Conservation (phyloP, 2,797 vertebrate genomes). For the Peromyscus melanophrys region DNA sequence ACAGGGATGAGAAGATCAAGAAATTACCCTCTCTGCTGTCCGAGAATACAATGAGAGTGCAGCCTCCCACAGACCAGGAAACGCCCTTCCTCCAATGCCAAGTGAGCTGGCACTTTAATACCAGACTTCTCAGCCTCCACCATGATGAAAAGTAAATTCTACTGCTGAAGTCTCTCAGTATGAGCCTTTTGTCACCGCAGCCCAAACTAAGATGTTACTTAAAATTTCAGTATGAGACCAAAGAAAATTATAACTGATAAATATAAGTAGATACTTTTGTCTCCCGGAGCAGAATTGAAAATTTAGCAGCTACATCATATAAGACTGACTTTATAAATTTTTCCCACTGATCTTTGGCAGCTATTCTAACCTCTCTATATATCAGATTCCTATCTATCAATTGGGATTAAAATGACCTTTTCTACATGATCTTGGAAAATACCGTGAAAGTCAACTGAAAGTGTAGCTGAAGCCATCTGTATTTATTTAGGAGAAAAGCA, state of each 20-base stretch:
- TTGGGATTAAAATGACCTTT: neutral
- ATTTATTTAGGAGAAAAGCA: conserved; percentile 30
- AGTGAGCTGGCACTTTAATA: neutral
- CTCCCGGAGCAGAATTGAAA: conserved; percentile 6
- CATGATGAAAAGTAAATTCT: neutral
- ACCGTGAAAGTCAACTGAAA: neutral
- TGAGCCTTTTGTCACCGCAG: neutral
- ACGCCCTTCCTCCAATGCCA: neutral
- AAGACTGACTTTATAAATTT: neutral
- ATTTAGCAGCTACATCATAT: neutral
- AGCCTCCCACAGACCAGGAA: neutral
- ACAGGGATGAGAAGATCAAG: neutral
- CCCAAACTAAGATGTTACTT: neutral
- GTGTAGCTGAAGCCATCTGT: neutral
- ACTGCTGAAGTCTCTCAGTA: neutral
- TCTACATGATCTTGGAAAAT: neutral
- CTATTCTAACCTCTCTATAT: neutral
- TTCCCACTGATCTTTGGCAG: neutral
- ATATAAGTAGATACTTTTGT: neutral
- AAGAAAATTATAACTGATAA: conserved; percentile 16
- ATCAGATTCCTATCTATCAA: conserved; percentile 15
- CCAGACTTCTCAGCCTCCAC: neutral
- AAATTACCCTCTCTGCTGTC: neutral
- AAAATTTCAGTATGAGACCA: conserved; percentile 32
- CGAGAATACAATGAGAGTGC: neutral